Percentiles rank a stretch among this genome's conserved stretches.
Conservation (phyloP, 2,797 vertebrate species). For the Enteromius argenteus region DNA sequence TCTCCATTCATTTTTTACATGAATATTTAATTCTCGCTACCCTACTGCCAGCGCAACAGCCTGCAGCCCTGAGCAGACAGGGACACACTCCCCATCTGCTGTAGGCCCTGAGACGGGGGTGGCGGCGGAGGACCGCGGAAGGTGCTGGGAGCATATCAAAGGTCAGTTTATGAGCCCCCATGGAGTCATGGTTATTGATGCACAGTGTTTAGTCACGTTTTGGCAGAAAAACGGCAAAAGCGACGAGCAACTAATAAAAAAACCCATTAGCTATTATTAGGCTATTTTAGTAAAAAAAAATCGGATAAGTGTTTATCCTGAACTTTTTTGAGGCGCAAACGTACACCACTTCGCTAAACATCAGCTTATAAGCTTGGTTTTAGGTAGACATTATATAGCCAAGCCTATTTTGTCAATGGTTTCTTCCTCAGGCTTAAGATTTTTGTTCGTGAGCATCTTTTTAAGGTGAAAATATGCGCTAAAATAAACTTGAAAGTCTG, state of each 20-base stretch:
- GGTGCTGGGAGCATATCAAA: constrained; percentile 79
- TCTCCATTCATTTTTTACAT: constrained; percentile 80
- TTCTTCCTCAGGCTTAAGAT: background rate
- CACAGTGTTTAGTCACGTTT: constrained; percentile 26
- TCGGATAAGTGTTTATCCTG: background rate
- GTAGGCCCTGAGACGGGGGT: constrained; percentile 71
- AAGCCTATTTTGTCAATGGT: background rate
- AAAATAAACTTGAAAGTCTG: background rate
- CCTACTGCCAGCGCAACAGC: constrained; percentile 83
- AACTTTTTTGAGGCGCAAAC: background rate
- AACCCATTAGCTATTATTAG: no score
- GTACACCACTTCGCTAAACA: background rate
- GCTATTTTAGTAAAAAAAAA: no score
- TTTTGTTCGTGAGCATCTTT: background rate
- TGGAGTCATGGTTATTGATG: constrained; percentile 50
- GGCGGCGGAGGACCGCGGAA: constrained; percentile 67
- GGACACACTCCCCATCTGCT: constrained; percentile 83
- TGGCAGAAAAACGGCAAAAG: background rate
- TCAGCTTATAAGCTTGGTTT: background rate
- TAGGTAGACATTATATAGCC: background rate
- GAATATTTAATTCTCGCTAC: constrained; percentile 86
- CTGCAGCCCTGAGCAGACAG: constrained; percentile 78
- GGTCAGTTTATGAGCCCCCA: constrained; percentile 73
- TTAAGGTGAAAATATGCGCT: background rate
- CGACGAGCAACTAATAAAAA: background rate